Base-by-base conservation (phyloP, 2,797 vertebrate species). In the Monodelphis domestica region DNA sequence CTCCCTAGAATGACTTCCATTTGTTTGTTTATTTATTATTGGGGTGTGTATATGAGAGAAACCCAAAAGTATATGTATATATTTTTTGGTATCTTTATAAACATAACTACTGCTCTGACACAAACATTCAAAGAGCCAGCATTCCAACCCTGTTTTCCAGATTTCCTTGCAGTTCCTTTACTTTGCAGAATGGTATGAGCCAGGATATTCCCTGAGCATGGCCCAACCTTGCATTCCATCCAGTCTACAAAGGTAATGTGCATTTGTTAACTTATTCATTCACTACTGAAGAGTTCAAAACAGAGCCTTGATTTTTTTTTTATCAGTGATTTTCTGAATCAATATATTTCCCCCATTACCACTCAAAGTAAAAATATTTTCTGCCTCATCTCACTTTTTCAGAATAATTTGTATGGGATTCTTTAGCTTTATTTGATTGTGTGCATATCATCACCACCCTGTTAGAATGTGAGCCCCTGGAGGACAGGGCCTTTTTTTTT, bases 1-100 rank as follows among this genome's bases (percentile, higher is more conserved):
- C 91, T 97, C 96, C 96, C 97, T 96, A 96, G 87, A 96, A 54
- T n/a, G 30, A 91, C 91, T 94, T 87, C 38, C 87, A 21, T 26
- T 17, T 50, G 21, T 88, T 59, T 90, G 90, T 55, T 55, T 94
- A 30, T 96, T 94, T 96, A 95, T 97, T 96, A 17, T 70, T 70
- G n/a, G 15, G 33, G 63, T 70, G 17, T 21, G 63, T 38, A 17
- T 5, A 21, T 6, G n/a, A 17, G 63, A n/a, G 33, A 12, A 70
- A 15, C 30, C 1, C 88, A 30, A 63, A 63, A 53, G 63, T n/a
- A n/a, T n/a, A n/a, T n/a, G n/a, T n/a, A 24, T 63, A 33, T 50
- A 87, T 51, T 26, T 51, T 92, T 10, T 53, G 95, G 92, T 87
- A n/a, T 93, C 93, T 90, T 88, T 93, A 94, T 24, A 53, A 89